These are phyloP conservation scores for Choloepus didactylus DNA, from an alignment of 2,797 vertebrate genomes.

Conservation along the genomic window DNA sequence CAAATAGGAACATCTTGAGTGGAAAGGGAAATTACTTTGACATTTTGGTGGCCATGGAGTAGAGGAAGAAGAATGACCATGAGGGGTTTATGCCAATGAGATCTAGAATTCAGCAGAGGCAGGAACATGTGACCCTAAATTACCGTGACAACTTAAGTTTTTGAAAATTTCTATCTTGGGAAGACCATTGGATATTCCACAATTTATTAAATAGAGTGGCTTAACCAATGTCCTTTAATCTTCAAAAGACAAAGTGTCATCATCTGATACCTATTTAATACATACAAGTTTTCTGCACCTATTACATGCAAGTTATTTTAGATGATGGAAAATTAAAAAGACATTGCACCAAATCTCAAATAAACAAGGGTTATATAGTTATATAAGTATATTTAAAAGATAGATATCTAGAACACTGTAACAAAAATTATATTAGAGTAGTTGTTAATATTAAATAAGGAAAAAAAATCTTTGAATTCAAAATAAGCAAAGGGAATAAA, in stretches of 20 bases:
- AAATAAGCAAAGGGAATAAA: slow-evolving; percentile 11
- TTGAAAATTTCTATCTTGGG: not conserved
- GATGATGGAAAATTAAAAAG: not conserved
- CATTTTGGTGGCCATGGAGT: not conserved
- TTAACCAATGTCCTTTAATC: not conserved
- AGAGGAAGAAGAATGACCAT: not conserved
- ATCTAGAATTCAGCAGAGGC: not conserved
- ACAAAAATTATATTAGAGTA: not conserved
- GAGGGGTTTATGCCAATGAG: not conserved
- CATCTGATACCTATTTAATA: slow-evolving; percentile 1
- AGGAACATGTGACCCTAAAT: not conserved
- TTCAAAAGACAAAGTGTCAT: not conserved
- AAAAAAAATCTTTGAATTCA: slow-evolving; percentile 12
- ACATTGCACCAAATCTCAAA: not conserved
- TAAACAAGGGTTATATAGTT: not conserved
- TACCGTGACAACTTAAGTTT: not conserved
- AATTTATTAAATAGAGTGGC: too few species aligned
- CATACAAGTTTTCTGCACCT: not conserved
- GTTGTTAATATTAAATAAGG: not conserved
- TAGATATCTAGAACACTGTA: not conserved
- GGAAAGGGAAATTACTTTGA: slow-evolving; percentile 35
- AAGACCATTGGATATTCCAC: not conserved
- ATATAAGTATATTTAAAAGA: slow-evolving; percentile 20
- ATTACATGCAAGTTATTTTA: slow-evolving; percentile 14
- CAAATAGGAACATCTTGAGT: not conserved